These are phyloP conservation scores for Scaptodrosophila latifasciaeformis DNA, from an alignment of 2,888 invertebrate genomes.

Conservation along the genomic window DNA sequence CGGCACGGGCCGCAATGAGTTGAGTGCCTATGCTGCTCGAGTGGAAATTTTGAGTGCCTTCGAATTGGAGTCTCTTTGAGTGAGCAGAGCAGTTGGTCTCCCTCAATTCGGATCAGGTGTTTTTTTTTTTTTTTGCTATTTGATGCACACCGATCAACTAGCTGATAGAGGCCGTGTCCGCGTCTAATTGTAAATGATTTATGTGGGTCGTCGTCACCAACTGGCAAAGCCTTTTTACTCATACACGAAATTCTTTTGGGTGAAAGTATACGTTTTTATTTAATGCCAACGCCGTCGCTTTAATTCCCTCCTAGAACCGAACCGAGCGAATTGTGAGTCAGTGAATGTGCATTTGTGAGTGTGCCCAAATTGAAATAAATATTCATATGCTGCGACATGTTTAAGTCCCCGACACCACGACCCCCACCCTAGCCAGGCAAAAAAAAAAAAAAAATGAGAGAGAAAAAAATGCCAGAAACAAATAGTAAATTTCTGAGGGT, in stretches of 20 bases:
- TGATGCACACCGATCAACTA: too few relatives aligned
- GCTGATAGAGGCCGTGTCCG: too few relatives aligned
- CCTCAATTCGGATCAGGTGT: constrained; percentile 41
- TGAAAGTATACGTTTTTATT: constrained; percentile 23
- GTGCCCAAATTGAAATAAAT: constrained; percentile 20
- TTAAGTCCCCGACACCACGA: constrained; percentile 3
- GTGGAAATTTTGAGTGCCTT: constrained; percentile 14
- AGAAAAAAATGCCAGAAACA: background rate
- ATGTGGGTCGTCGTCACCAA: constrained; percentile 60
- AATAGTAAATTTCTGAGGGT: too few relatives aligned
- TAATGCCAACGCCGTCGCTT: constrained; percentile 21
- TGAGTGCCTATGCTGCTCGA: too few relatives aligned
- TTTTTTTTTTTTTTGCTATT: too few relatives aligned
- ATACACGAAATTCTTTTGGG: constrained; percentile 23
- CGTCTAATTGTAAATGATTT: constrained; percentile 64
- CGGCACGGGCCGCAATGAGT: constrained; percentile 13
- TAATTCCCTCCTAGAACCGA: constrained; percentile 1
- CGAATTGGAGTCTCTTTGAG: constrained; percentile 4
- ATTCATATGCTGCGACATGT: constrained; percentile 7
- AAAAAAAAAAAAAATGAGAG: background rate
- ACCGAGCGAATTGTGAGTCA: constrained; percentile 16
- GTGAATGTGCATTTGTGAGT: background rate
- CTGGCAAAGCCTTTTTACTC: too few relatives aligned
- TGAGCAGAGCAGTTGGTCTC: background rate
- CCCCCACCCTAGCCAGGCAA: background rate